Evolutionary conservation across 2,113 vertebrate species (phyloP), one percentile per base, ranked within the genome.

Genomic region (Natator depressus): DNA sequence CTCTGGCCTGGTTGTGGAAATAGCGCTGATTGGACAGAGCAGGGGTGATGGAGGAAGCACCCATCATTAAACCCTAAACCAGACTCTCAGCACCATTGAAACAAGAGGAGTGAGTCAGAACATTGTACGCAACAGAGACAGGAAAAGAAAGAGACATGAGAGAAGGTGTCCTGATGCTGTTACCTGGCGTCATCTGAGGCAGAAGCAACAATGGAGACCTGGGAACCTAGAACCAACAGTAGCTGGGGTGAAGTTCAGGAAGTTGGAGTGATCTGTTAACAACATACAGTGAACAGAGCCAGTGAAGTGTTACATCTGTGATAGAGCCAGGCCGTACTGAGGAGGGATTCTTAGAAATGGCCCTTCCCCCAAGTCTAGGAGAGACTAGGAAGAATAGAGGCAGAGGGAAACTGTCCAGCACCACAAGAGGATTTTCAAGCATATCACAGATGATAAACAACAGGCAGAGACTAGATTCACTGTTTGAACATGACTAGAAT

Each of bases 181-280:
- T 35, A 35, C 10, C 20, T 0, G 1, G 11, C 55, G 11, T 24
- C 0, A 1, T 55, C 10, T 1, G 3, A 5, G 19, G 10, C 20
- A 31, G 49, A 76, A 46, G 31, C 19, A 11, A 27, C 0, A 1
- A 27, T 47, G 47, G 47, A 47, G 47, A 47, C 47, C 47, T 46
- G 62, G 47, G 24, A 25, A 9, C 0, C 2, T 12, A 35, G 80
- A 78, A 78, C 69, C 42, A 10, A 11, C 2, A 10, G 31, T 12
- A 19, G 65, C 42, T 82, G 88, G 88, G 22, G 24, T 35, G 54
- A 16, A 29, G 20, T 51, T 16, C n/a, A 59, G 76, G 51, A 24
- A 38, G 51, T 0, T 0, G 80, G n/a, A 42, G 46, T 0, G 1
- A 82, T 79, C 35, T 42, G 53, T 35, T 1, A 9, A 8, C 9